Evolutionary conservation across 2,888 invertebrate species (phyloP), one percentile per base, ranked within the genome.

Genomic region (Eupithecia abbreviata): DNA sequence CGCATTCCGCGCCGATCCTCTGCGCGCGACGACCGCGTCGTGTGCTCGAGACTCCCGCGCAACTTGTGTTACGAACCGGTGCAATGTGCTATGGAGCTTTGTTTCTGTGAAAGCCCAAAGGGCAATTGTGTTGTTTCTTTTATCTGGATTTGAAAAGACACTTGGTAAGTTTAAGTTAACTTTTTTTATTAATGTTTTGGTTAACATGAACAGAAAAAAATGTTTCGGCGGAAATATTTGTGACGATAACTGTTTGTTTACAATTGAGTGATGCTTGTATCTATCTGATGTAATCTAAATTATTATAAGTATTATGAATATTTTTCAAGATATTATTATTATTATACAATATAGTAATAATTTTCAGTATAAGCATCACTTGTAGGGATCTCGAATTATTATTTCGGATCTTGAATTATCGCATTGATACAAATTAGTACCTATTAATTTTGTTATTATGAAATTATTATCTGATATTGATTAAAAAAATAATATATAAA

Each of bases 1-100:
- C 78, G 62, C 91, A 94, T 88, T 94, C 90, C 92, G 94, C 93
- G 94, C 89, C 87, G 86, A 92, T 89, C 88, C 93, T 93, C 93
- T 88, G 90, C 91, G 90, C 92, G 93, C 92, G 94, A 93, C 92
- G 85, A 76, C 70, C 81, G 92, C 90, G 93, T 93, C 93, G 93
- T 91, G 80, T 91, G 92, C 87, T 88, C 84, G 92, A 84, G 91
- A 87, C 87, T 84, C 85, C 85, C 89, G 82, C 55, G 83, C 86
- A 87, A 90, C 84, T 88, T 88, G 91, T 91, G 90, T 66, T 66
- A 87, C 87, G 71, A 81, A 72, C 70, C 84, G 85, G 85, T 83
- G 82, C 82, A 79, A 85, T 78, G 90, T 90, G 93, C 85, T 90
- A 90, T 91, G 92, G 86, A 90, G 88, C 85, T 90, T 75, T 90